Evolutionary conservation across 2,888 invertebrate species (phyloP).

Genomic region (Plagodis pulveraria): DNA sequence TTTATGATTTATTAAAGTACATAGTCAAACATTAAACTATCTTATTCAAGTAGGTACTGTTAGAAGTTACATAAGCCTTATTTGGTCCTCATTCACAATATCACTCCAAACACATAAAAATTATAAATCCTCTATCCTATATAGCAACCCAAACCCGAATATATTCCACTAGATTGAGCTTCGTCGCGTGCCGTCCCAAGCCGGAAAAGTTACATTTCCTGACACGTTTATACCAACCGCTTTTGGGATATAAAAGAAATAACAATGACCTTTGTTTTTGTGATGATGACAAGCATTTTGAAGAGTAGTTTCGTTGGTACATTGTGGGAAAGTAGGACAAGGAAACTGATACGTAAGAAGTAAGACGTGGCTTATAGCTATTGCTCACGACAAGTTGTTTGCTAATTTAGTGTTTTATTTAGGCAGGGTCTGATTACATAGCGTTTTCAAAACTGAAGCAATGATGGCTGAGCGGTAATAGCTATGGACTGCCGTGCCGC

Average conservation of each 20-base stretch:
- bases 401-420: too few species aligned
- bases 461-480: too few species aligned
- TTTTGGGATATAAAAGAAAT: constrained; percentile 32
- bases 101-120: constrained; percentile 27
- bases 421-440: too few species aligned
- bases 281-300: constrained; percentile 31
- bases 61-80: too few species aligned
- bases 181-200: constrained; percentile 43
- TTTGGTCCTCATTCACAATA: constrained; percentile 16
- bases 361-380: not conserved
- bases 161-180: constrained; percentile 40
- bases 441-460: too few species aligned
- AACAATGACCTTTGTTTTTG: constrained; percentile 33
- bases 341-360: not conserved
- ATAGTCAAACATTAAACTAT: too few species aligned
- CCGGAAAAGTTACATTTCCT: constrained; percentile 50
- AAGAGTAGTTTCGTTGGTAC: constrained; percentile 13
- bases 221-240: constrained; percentile 36
- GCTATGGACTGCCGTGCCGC: too few species aligned
- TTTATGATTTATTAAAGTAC: too few species aligned
- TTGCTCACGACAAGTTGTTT: too few species aligned
- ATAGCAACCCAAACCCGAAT: constrained; percentile 26
- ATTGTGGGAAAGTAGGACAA: constrained; percentile 6
- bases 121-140: constrained; percentile 25
- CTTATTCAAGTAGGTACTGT: too few species aligned